Conservation (phyloP, 30 jellyfish, hydroid and myxozoan genomes). For the Catostylus mosaicus region DNA sequence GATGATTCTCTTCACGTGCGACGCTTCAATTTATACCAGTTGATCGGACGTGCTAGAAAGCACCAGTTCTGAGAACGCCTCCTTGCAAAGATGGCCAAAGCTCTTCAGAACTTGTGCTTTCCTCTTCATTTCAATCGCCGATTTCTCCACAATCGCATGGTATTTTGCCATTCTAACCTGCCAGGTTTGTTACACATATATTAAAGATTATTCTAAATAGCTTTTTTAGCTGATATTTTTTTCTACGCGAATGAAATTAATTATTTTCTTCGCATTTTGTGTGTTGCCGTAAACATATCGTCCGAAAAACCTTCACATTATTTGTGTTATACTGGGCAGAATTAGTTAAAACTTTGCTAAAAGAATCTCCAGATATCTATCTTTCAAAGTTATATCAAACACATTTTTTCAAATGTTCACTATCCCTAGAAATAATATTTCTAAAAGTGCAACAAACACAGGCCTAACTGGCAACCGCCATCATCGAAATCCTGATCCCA, state of each 20-base stretch:
- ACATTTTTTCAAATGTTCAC: neutral
- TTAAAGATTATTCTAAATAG: neutral
- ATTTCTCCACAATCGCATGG: neutral
- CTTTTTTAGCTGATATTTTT: neutral
- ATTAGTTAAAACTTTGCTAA: neutral
- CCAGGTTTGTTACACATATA: slow-evolving; percentile 46
- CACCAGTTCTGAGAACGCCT: slow-evolving; percentile 57
- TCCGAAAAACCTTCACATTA: slow-evolving; percentile 24
- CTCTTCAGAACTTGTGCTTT: slow-evolving; percentile 58
- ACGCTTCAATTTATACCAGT: slow-evolving; percentile 32
- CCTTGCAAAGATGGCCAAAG: slow-evolving; percentile 69
- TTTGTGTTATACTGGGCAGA: neutral
- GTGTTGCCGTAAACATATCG: slow-evolving; percentile 17
- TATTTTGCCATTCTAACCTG: neutral
- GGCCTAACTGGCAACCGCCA: slow-evolving; percentile 78
- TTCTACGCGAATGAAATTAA: neutral
- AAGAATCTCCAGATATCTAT: slow-evolving; percentile 19
- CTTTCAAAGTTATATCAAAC: neutral
- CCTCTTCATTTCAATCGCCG: slow-evolving; percentile 21
- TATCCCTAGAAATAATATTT: neutral
- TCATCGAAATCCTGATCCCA: slow-evolving; percentile 29
- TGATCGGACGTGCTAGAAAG: slow-evolving; percentile 85
- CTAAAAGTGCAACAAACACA: slow-evolving; percentile 53
- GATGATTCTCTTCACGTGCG: slow-evolving; percentile 48
- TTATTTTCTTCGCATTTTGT: slow-evolving; percentile 23